Base-by-base conservation (phyloP, 1,140 invertebrate species). In the Drosophila tani region DNA sequence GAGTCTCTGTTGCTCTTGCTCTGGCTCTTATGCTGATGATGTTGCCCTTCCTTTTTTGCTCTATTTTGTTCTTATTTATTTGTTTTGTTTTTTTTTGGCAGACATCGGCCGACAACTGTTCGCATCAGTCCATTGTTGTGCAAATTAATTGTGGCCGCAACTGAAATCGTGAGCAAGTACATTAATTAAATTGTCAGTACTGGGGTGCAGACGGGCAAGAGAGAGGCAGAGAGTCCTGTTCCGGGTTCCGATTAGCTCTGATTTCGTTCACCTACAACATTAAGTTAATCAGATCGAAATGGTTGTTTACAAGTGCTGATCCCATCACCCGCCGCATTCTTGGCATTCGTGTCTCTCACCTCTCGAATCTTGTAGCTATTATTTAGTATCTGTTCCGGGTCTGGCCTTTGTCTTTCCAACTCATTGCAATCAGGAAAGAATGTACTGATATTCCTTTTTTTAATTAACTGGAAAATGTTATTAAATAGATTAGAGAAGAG, bases 121-220 rank as follows among this genome's bases (percentile, higher is more conserved):
- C 75, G 86, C 85, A 91, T 90, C 85, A 90, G 78, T 85, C 86
- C 85, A 91, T 90, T 90, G 84, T 87, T 90, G 55, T 69, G 79
- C 46, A 74, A 73, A 81, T 74, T 88, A 79, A 85, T 88, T 79
- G 66, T 69, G 40, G 19, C 27, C 12, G 45, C 38, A 29, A 35
- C 68, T 58, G 46, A 46, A 60, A 45, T 29, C 29, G 62, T 68
- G 40, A 29, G 40, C 14, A 38, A 38, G 51, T 14, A 53, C 56
- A 78, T 78, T 78, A 79, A 71, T 79, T 79, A 71, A 71, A 57
- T 57, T 79, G 75, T 71, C 75, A 57, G 29, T 43, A 38, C 4
- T 27, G 14, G 5, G 12, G 6, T n/a, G n/a, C 17, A 15, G 40
- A n/a, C n/a, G n/a, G 51, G 53, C 14, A 7, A 7, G 40, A 29